These are phyloP conservation scores for Dromaius novaehollandiae DNA, from an alignment of 2,113 vertebrate genomes.

Conservation along the genomic window DNA sequence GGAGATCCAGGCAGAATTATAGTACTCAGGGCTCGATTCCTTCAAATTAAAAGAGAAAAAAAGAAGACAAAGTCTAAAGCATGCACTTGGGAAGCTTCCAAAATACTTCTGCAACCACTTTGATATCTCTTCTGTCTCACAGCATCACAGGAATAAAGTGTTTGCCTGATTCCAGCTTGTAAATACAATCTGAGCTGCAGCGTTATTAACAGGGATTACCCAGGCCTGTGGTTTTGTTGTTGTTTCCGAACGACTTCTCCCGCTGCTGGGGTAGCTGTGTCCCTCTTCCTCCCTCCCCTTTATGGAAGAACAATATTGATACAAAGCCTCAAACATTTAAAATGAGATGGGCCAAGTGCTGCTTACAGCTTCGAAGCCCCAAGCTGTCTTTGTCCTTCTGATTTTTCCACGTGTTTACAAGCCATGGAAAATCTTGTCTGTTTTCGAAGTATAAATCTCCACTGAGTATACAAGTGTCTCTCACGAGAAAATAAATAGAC, in stretches of 20 bases:
- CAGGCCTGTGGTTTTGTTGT: conserved; percentile 38
- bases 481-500: conserved; percentile 4
- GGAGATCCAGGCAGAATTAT: conserved; percentile 17
- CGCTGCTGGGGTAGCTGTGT: neutral
- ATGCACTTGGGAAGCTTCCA: conserved; percentile 31
- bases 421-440: conserved; percentile 50
- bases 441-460: conserved; percentile 55
- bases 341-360: conserved; percentile 21
- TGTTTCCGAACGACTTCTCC: conserved; percentile 34
- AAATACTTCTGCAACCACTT: neutral
- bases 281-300: neutral
- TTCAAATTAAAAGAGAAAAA: conserved; percentile 8
- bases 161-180: neutral
- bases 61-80: conserved; percentile 19
- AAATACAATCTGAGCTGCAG: neutral
- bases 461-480: neutral
- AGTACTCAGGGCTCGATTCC: neutral
- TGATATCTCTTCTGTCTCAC: neutral
- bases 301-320: conserved; percentile 55
- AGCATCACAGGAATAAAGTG: neutral
- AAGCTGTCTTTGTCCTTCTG: conserved; percentile 17
- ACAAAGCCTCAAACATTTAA: conserved; percentile 52
- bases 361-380: neutral
- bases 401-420: conserved; percentile 52
- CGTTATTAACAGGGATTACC: conserved; percentile 50